A percentile compares a stretch with the other conserved stretches of the same genome.
Conservation (phyloP, 2,888 invertebrate genomes). For the Anodontia alba region DNA sequence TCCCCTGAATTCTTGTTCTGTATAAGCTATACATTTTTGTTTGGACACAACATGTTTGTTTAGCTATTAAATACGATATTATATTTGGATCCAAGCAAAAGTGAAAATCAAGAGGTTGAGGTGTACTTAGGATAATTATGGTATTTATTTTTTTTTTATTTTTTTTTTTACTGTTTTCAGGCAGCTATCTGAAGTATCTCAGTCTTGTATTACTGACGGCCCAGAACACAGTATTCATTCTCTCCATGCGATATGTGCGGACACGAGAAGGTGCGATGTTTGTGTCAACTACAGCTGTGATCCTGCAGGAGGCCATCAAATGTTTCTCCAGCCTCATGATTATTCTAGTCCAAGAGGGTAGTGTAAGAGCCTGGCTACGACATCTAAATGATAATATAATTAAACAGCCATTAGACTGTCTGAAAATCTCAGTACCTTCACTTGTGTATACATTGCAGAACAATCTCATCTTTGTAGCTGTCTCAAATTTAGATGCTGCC, state of each 20-base stretch:
- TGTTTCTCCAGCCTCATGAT: slow-evolving; percentile 92
- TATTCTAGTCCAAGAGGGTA: slow-evolving; percentile 84
- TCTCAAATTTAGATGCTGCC: slow-evolving; percentile 98
- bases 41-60: too few relatives aligned
- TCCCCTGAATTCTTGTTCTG: too few relatives aligned
- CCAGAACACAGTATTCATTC: slow-evolving; percentile 97
- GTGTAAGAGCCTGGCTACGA: slow-evolving; percentile 66
- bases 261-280: slow-evolving; percentile 95
- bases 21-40: too few relatives aligned
- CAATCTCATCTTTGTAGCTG: slow-evolving; percentile 97
- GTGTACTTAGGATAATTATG: too few relatives aligned
- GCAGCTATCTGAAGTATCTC: slow-evolving; percentile 89
- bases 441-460: slow-evolving; percentile 98
- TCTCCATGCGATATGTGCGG: slow-evolving; percentile 97
- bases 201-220: slow-evolving; percentile 91
- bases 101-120: too few relatives aligned
- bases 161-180: slow-evolving; percentile 26
- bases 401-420: slow-evolving; percentile 88
- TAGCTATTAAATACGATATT: too few relatives aligned
- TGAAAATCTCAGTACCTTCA: slow-evolving; percentile 94
- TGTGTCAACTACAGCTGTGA: slow-evolving; percentile 96
- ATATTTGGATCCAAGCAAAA: too few relatives aligned
- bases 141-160: too few relatives aligned
- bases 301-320: slow-evolving; percentile 96
- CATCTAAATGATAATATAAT: slow-evolving; percentile 81